A percentile compares a stretch with the other conserved stretches of the same genome.
Evolutionary conservation across 1,140 invertebrate genomes (phyloP).

Genomic region (Diorhabda carinulata): DNA sequence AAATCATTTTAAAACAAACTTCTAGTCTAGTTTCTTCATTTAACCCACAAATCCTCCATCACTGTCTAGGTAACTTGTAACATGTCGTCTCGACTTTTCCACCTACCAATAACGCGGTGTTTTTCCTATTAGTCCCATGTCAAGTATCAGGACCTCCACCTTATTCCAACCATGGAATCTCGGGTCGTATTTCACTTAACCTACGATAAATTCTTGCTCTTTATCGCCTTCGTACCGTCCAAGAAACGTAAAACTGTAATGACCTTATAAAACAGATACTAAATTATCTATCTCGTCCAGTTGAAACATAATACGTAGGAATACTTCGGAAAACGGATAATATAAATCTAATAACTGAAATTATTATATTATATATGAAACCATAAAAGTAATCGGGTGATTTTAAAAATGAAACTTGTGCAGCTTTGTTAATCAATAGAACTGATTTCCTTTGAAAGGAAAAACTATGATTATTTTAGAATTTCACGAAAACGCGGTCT

Average conservation of each 20-base stretch:
- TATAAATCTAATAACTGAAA: not conserved
- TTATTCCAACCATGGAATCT: constrained; percentile 4
- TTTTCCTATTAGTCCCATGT: constrained; percentile 27
- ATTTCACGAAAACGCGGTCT: too few relatives aligned
- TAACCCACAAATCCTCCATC: too few relatives aligned
- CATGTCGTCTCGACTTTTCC: not conserved
- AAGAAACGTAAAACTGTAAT: constrained; percentile 28
- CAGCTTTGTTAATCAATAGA: too few relatives aligned
- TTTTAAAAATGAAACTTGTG: too few relatives aligned
- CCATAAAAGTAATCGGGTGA: too few relatives aligned
- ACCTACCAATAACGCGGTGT: constrained; percentile 9
- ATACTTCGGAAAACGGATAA: not conserved
- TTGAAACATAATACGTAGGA: not conserved
- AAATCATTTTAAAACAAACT: too few relatives aligned
- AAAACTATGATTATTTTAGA: too few relatives aligned
- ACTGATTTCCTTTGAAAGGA: too few relatives aligned
- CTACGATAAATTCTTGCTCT: constrained; percentile 31
- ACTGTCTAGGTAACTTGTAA: too few relatives aligned
- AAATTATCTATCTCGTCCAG: constrained; percentile 19
- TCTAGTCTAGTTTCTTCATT: too few relatives aligned
- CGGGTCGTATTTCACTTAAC: constrained; percentile 29
- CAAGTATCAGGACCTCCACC: constrained; percentile 25
- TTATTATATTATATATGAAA: too few relatives aligned
- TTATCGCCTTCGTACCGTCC: constrained; percentile 25
- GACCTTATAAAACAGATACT: constrained; percentile 34